Conservation (phyloP, 2,888 invertebrate species). For the Leptothorax acervorum region DNA sequence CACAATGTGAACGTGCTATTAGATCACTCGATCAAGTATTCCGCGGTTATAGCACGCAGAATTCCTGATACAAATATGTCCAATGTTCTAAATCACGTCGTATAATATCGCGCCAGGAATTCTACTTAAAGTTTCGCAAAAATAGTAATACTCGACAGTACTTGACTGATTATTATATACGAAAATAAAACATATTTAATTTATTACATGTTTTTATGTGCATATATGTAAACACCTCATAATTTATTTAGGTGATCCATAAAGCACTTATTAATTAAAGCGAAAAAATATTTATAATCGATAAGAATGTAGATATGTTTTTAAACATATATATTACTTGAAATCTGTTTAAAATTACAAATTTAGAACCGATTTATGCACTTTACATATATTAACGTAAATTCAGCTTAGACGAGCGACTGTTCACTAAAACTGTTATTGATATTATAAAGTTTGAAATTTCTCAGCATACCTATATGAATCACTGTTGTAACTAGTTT, state of each 20-base stretch:
- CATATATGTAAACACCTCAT: too few species aligned
- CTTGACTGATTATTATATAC: neutral
- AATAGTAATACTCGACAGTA: neutral
- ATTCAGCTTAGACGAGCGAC: neutral
- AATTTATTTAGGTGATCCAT: neutral
- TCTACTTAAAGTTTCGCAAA: neutral
- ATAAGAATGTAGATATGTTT: neutral
- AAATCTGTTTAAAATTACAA: neutral
- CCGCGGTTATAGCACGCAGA: neutral
- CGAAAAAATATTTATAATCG: neutral
- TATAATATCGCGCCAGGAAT: neutral
- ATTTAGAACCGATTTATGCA: neutral
- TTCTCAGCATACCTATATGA: neutral
- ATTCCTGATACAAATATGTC: slow-evolving; percentile 4
- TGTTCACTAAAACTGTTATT: neutral
- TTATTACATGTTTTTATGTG: too few species aligned
- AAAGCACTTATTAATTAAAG: neutral
- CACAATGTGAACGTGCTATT: slow-evolving; percentile 14
- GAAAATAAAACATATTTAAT: neutral
- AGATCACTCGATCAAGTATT: slow-evolving; percentile 23
- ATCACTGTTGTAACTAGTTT: slow-evolving; percentile 6
- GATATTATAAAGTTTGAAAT: slow-evolving; percentile 17
- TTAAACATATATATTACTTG: neutral
- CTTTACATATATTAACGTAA: neutral
- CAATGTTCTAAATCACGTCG: slow-evolving; percentile 16